phyloP scores from a whole-genome alignment of 1,140 invertebrate genomes.

The Hirudo medicinalis region DNA sequence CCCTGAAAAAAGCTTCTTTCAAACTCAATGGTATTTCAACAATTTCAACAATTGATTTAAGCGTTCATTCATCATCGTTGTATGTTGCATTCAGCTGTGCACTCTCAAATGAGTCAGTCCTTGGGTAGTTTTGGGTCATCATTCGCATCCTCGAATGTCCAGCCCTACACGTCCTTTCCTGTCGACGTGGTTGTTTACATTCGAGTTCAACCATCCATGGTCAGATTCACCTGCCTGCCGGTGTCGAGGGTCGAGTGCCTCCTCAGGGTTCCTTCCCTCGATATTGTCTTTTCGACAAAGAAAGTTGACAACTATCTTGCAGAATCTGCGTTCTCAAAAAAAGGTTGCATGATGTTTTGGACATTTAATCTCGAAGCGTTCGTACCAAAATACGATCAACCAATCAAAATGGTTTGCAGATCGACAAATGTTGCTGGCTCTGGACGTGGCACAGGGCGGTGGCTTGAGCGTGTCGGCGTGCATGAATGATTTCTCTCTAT shows the following conservation, averaged over 20 bases:
- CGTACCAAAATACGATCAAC: no score
- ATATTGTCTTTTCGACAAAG: slow-evolving; percentile 48
- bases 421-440: background rate
- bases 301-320: slow-evolving; percentile 28
- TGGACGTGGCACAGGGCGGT: slow-evolving; percentile 45
- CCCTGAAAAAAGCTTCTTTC: background rate
- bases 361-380: background rate
- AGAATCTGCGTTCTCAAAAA: background rate
- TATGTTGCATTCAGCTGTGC: no score
- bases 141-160: slow-evolving; percentile 31
- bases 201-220: slow-evolving; percentile 90
- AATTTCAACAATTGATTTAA: no score
- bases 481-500: slow-evolving; percentile 86
- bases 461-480: slow-evolving; percentile 84
- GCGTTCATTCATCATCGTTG: no score
- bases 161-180: slow-evolving; percentile 73
- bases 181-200: slow-evolving; percentile 98
- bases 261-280: slow-evolving; percentile 82
- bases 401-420: no score
- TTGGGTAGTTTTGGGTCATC: slow-evolving; percentile 33
- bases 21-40: slow-evolving; percentile 3
- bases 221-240: slow-evolving; percentile 73
- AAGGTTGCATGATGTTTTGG: background rate
- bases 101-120: no score
- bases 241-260: slow-evolving; percentile 90